A percentile compares a stretch with the other conserved stretches of the same genome.
Conservation (phyloP, 2,888 invertebrate species). For the Carpatolechia fugitivella region DNA sequence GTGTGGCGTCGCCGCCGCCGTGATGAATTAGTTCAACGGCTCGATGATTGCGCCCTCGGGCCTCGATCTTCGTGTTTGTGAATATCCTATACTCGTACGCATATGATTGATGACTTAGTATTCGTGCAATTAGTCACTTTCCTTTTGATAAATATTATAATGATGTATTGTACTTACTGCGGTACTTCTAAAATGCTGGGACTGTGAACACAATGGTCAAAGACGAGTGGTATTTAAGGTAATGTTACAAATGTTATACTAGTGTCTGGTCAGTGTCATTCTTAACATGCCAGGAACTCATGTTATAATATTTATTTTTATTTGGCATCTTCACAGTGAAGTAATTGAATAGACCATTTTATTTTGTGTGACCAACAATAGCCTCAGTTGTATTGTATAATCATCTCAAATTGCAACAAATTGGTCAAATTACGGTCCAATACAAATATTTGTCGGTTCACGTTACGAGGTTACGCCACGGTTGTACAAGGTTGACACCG, state of each 20-base stretch:
- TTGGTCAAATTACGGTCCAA: constrained; percentile 10
- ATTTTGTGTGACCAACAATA: neutral
- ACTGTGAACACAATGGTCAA: too few species aligned
- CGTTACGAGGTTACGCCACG: constrained; percentile 19
- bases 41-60: constrained; percentile 30
- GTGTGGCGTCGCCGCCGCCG: constrained; percentile 29
- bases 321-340: neutral
- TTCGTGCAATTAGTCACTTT: neutral
- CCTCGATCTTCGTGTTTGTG: constrained; percentile 5
- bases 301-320: neutral
- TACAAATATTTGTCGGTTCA: constrained; percentile 14
- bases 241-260: too few species aligned
- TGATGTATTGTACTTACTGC: neutral
- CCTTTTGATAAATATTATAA: neutral
- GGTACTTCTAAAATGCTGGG: neutral
- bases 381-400: neutral
- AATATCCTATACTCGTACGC: neutral
- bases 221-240: too few species aligned
- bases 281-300: too few species aligned
- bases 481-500: constrained; percentile 35
- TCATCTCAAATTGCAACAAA: constrained; percentile 3
- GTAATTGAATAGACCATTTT: neutral
- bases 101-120: constrained; percentile 6
- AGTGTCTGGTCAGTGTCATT: too few species aligned
- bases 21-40: constrained; percentile 40